Percentiles rank a stretch among this genome's conserved stretches.
Conservation (phyloP, 2,797 vertebrate genomes). For the Mastacembelus armatus region DNA sequence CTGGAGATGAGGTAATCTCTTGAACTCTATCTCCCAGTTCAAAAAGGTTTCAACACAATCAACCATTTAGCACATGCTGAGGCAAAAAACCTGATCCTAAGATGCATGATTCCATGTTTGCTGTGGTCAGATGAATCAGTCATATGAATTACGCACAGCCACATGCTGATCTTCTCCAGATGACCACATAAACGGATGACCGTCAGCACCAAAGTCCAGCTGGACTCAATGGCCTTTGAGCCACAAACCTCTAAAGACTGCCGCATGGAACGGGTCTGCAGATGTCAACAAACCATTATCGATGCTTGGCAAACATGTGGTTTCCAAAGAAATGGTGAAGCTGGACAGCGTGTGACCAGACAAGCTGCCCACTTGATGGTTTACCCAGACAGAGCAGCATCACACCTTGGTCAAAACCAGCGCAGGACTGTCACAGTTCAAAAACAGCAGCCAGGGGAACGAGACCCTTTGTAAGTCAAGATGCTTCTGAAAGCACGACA, state of each 20-base stretch:
- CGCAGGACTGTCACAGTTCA: slow-evolving; percentile 50
- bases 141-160: slow-evolving; percentile 37
- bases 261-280: slow-evolving; percentile 18
- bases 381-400: slow-evolving; percentile 58
- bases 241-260: slow-evolving; percentile 8
- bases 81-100: slow-evolving; percentile 41
- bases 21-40: slow-evolving; percentile 10
- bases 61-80: not conserved
- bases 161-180: slow-evolving; percentile 38
- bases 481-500: slow-evolving; percentile 43
- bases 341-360: rapidly evolving
- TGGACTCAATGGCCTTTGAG: slow-evolving; percentile 40
- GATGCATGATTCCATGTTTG: slow-evolving; percentile 42
- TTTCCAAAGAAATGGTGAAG: slow-evolving; percentile 47
- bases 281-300: slow-evolving; percentile 57
- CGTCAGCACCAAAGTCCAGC: slow-evolving; percentile 37
- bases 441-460: slow-evolving; percentile 33
- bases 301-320: slow-evolving; percentile 19
- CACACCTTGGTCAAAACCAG: slow-evolving; percentile 67
- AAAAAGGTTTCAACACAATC: slow-evolving; percentile 36
- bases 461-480: not conserved
- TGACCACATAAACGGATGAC: slow-evolving; percentile 43
- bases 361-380: slow-evolving; percentile 36
- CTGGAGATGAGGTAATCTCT: slow-evolving; percentile 50
- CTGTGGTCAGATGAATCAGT: slow-evolving; percentile 21